These are phyloP conservation scores for Polypedilum pembai DNA, from an alignment of 1,140 invertebrate genomes.

Conservation along the genomic window DNA sequence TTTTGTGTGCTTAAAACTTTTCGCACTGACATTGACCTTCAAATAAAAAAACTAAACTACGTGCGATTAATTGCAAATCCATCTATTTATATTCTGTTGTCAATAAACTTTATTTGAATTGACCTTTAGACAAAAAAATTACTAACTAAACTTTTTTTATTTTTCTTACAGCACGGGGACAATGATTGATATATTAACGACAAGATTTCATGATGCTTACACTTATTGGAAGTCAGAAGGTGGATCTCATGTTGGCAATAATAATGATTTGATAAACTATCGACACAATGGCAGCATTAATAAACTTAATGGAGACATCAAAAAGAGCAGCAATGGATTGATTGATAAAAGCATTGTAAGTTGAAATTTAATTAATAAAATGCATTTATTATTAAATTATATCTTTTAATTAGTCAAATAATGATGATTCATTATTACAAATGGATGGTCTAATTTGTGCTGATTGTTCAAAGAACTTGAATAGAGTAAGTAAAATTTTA, in stretches of 20 bases:
- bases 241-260: conserved; percentile 37
- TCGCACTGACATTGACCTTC: neutral
- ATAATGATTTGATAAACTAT: conserved; percentile 38
- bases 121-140: neutral
- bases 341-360: conserved; percentile 31
- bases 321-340: conserved; percentile 29
- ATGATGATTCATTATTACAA: conserved; percentile 3
- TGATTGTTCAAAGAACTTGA: neutral
- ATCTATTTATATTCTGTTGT: neutral
- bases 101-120: neutral
- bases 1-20: neutral
- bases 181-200: conserved; percentile 53
- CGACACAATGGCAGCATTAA: conserved; percentile 39
- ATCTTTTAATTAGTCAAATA: neutral
- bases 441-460: neutral
- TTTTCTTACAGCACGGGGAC: conserved; percentile 44
- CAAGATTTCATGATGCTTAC: conserved; percentile 50
- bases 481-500: conserved; percentile 29
- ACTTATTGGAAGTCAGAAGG: conserved; percentile 47
- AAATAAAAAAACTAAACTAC: neutral
- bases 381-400: too few species aligned
- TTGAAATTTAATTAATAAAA: neutral
- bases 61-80: neutral
- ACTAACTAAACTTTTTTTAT: neutral
- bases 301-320: conserved; percentile 35